A percentile compares a stretch with the other conserved stretches of the same genome.
These are phyloP conservation scores for Sycophila sp. DNA, from an alignment of 1,140 invertebrate species.

Conservation along the genomic window DNA sequence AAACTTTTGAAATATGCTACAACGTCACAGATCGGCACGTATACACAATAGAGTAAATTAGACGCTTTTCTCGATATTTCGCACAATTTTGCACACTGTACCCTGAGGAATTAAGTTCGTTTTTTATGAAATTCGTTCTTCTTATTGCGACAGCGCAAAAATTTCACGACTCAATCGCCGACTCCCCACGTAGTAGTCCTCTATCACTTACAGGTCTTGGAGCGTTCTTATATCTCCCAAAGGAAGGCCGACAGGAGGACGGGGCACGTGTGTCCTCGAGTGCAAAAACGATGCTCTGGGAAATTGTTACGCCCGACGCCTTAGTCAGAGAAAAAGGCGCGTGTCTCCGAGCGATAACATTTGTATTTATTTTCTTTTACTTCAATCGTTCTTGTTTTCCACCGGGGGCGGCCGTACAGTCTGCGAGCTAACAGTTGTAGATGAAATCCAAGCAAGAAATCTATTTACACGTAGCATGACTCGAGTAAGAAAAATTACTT, in stretches of 20 bases:
- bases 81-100: too few species aligned
- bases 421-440: neutral
- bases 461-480: neutral
- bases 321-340: neutral
- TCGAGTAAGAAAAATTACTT: neutral
- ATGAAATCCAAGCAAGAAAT: neutral
- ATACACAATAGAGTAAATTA: too few species aligned
- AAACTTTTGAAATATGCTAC: too few species aligned
- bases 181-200: too few species aligned
- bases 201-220: neutral
- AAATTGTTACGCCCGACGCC: neutral
- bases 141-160: too few species aligned
- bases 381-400: neutral
- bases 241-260: neutral
- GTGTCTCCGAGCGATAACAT: neutral
- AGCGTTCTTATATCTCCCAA: neutral
- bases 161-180: too few species aligned
- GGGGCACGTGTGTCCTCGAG: too few species aligned
- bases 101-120: too few species aligned
- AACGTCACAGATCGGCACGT: too few species aligned
- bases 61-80: too few species aligned
- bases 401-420: neutral
- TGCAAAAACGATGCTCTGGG: neutral
- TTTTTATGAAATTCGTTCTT: too few species aligned
- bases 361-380: neutral